Evolutionary conservation across 2,797 vertebrate species (phyloP).

Genomic region (Ambastaia sidthimunki): DNA sequence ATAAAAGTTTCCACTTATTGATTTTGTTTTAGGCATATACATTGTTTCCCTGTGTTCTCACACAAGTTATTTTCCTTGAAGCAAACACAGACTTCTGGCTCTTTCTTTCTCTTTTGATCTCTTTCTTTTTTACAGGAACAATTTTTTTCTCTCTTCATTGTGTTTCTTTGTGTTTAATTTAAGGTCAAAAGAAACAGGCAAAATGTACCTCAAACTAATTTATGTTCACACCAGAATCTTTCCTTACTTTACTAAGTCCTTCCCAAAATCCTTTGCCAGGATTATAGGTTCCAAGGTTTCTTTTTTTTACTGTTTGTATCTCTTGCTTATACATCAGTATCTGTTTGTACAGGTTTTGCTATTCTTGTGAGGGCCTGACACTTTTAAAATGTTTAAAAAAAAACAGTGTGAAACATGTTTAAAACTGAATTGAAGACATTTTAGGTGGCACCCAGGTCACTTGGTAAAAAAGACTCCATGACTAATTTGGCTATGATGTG

Average conservation of each 20-base stretch:
- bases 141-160: slow-evolving; percentile 9
- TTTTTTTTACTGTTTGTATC: neutral
- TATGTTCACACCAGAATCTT: neutral
- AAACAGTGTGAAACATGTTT: too few relatives aligned
- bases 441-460: too few relatives aligned
- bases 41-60: slow-evolving; percentile 17
- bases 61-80: slow-evolving; percentile 24
- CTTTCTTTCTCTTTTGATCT: slow-evolving; percentile 25
- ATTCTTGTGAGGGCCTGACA: too few relatives aligned
- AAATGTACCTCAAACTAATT: slow-evolving; percentile 12
- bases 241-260: too few relatives aligned
- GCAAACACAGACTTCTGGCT: neutral
- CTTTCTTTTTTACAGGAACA: slow-evolving; percentile 9
- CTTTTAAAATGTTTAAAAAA: too few relatives aligned
- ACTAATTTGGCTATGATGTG: too few relatives aligned
- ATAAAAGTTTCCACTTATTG: slow-evolving; percentile 28
- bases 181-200: slow-evolving; percentile 26
- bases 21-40: slow-evolving; percentile 24
- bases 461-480: too few relatives aligned
- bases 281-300: neutral
- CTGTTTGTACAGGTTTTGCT: neutral
- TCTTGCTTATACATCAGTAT: neutral
- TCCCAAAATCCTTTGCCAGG: neutral
- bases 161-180: slow-evolving; percentile 29
- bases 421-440: too few relatives aligned